Evolutionary conservation across 2,888 invertebrate genomes (phyloP), one percentile per base, ranked within the genome.

Genomic region (Dicyrtoma fusca): DNA sequence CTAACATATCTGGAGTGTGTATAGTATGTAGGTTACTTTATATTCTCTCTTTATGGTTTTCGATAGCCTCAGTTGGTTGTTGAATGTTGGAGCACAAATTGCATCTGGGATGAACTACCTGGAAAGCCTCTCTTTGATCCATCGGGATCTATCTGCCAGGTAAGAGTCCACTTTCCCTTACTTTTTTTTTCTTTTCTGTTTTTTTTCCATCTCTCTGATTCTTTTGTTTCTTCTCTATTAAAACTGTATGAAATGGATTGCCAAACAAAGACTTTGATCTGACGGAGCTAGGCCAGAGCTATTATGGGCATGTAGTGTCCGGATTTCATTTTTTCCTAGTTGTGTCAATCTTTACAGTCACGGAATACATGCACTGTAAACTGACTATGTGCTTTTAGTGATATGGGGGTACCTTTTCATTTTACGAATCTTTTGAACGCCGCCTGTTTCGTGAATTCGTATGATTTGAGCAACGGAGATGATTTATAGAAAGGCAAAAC

Each of bases 61-160:
- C 69, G 76, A 21, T 55, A 78, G 78, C 69, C 72, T 81, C 69
- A 76, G 76, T 61, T 78, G 78, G 77, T 61, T 81, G 69, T 73
- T 81, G 65, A 78, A 78, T 49, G 76, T 80, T 8, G 77, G 76
- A 19, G 72, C 76, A 21, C 81, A 81, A 78, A 79, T 81, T 71
- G 78, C 80, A 45, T 74, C 76, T 51, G 81, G 80, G 65, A 80
- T 81, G 81, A 77, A 80, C 75, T 81, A 81, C 73, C 75, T 81
- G 63, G 79, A 80, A 78, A 77, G 76, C 71, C 79, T 79, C 55
- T 76, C 76, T 42, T 69, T 81, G 64, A 77, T 80, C 59, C 81
- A 81, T 71, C 69, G 74, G 64, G 81, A 81, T 75, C 75, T 81
- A 13, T 75, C 81, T 49, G 80, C 81, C 55, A 79, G 81, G 81